Evolutionary conservation across 2,888 invertebrate genomes (phyloP).

Genomic region (Eurytoma californica): DNA sequence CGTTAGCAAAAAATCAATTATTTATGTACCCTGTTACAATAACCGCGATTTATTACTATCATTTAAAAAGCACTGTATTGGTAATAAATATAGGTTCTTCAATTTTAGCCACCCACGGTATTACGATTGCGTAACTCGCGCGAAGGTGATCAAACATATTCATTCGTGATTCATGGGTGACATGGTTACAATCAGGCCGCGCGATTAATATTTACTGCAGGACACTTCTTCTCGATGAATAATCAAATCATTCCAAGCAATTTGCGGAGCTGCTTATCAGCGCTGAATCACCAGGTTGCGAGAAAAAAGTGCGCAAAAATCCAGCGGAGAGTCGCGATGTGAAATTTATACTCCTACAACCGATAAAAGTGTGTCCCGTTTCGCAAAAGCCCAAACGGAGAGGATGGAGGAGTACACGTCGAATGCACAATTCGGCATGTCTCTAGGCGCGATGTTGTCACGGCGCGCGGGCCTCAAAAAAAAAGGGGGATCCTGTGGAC

Average conservation of each 20-base stretch:
- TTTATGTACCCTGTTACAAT: too few relatives aligned
- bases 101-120: constrained; percentile 1
- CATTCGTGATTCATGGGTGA: constrained; percentile 35
- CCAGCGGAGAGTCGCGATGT: too few relatives aligned
- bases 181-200: constrained; percentile 17
- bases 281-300: not conserved
- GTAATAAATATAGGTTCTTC: constrained; percentile 3
- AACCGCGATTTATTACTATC: not conserved
- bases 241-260: constrained; percentile 11
- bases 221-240: constrained; percentile 10
- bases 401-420: not conserved
- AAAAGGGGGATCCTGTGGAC: not conserved
- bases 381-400: too few relatives aligned
- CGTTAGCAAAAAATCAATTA: too few relatives aligned
- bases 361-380: too few relatives aligned
- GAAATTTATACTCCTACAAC: too few relatives aligned
- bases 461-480: not conserved
- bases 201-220: constrained; percentile 44
- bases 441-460: constrained; percentile 3
- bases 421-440: not conserved
- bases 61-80: not conserved
- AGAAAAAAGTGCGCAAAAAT: too few relatives aligned
- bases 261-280: not conserved
- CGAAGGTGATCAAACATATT: not conserved
- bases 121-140: constrained; percentile 1